phyloP scores from a whole-genome alignment of 1,140 invertebrate genomes.

The Rhizoglyphus robini region DNA sequence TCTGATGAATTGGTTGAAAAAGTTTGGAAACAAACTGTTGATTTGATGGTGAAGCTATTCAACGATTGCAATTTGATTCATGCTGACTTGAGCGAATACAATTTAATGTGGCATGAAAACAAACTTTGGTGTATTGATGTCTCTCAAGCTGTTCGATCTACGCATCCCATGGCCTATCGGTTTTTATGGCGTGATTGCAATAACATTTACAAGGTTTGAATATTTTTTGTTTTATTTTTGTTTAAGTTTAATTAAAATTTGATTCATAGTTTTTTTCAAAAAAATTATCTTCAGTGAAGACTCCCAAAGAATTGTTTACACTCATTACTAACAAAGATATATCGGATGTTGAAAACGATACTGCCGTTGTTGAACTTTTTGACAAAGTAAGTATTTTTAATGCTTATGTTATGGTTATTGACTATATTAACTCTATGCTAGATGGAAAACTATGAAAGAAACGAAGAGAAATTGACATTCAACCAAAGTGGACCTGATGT shows the following conservation, averaged over 20 bases:
- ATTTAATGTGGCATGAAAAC: conserved; percentile 63
- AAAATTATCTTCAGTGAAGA: not conserved
- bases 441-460: conserved; percentile 20
- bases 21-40: conserved; percentile 12
- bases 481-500: not conserved
- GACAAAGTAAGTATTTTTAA: conserved; percentile 12
- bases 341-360: not conserved
- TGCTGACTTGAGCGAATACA: conserved; percentile 84
- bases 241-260: not conserved
- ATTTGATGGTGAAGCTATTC: conserved; percentile 57
- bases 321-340: conserved; percentile 19
- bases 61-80: conserved; percentile 65
- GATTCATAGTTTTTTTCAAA: conserved; percentile 21
- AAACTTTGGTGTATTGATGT: conserved; percentile 80
- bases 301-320: conserved; percentile 11
- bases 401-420: not conserved
- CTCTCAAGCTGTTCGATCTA: conserved; percentile 66
- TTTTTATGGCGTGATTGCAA: conserved; percentile 66
- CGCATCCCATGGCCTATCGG: conserved; percentile 60
- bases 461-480: not conserved
- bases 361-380: conserved; percentile 8
- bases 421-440: not conserved
- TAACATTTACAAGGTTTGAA: conserved; percentile 43
- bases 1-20: conserved; percentile 2
- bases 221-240: not conserved